Conservation (phyloP, 2,888 invertebrate genomes). For the Calameuta pallipes region DNA sequence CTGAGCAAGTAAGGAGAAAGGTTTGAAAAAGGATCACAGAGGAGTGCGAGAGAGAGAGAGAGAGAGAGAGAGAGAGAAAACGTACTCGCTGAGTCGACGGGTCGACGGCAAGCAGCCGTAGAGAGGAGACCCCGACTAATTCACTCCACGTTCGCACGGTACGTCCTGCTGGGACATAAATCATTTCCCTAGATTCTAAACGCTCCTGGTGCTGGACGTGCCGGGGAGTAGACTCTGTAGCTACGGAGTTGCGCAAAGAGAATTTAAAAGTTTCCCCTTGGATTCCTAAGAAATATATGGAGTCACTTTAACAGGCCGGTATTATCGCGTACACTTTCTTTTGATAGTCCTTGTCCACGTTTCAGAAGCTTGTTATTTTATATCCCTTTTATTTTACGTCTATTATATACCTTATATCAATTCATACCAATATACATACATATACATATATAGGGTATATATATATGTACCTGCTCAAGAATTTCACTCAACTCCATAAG, state of each 20-base stretch:
- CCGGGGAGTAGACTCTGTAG: neutral
- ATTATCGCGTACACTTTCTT: neutral
- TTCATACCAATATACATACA: no score
- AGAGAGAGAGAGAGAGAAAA: neutral
- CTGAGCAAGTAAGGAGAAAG: neutral
- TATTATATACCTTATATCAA: no score
- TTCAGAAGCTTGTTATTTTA: no score
- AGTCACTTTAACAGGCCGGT: neutral
- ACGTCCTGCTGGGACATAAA: neutral
- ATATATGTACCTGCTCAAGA: neutral
- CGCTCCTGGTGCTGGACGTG: neutral
- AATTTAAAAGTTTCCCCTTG: constrained; percentile 2
- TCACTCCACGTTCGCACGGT: constrained; percentile 4
- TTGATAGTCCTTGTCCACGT: neutral
- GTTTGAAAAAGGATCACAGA: neutral
- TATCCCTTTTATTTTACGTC: no score
- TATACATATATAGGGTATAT: no score
- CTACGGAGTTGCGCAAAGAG: constrained; percentile 1
- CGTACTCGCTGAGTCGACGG: neutral
- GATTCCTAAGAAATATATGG: neutral
- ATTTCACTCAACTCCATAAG: neutral
- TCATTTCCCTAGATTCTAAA: constrained; percentile 5
- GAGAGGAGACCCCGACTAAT: neutral
- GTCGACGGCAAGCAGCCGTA: neutral
- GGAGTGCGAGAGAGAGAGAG: no score